Percentiles rank a stretch among this genome's conserved stretches.
Evolutionary conservation across 2,113 vertebrate species (phyloP).

Genomic region (Brachypteracias leptosomus): DNA sequence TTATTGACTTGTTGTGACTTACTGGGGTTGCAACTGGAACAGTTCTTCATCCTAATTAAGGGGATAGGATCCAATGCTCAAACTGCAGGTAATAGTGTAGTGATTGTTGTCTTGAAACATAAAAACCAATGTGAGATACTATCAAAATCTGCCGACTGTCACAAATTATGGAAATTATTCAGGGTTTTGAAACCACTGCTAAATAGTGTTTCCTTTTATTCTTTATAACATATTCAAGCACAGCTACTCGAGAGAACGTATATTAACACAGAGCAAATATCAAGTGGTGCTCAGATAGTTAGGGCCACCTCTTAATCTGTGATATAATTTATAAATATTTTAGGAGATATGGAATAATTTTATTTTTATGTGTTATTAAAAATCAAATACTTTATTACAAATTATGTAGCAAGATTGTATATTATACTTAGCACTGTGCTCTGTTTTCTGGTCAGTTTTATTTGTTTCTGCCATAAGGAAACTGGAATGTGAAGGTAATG

Average conservation of each 20-base stretch:
- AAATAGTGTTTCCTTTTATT: constrained; percentile 23
- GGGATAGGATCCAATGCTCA: constrained; percentile 74
- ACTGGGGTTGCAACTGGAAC: constrained; percentile 69
- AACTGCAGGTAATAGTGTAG: constrained; percentile 78
- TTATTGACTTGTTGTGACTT: constrained; percentile 86
- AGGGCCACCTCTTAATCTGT: background rate
- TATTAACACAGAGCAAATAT: constrained; percentile 46
- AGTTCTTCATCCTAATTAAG: constrained; percentile 82
- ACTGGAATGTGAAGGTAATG: background rate
- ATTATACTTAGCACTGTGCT: background rate
- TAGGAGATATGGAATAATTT: background rate
- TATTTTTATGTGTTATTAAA: background rate
- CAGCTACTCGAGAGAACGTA: constrained; percentile 5
- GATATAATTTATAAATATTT: constrained; percentile 28
- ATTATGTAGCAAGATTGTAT: background rate
- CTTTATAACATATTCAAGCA: constrained; percentile 4
- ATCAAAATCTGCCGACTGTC: constrained; percentile 69
- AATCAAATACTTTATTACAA: background rate
- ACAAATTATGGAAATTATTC: constrained; percentile 75
- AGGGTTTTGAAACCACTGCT: constrained; percentile 60
- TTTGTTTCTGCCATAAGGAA: background rate
- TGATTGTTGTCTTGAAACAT: constrained; percentile 79
- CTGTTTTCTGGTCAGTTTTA: background rate
- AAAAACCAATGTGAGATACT: constrained; percentile 72
- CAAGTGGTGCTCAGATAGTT: constrained; percentile 49